Evolutionary conservation across 2,113 vertebrate species (phyloP).

Genomic region (Triplophysa rosa): DNA sequence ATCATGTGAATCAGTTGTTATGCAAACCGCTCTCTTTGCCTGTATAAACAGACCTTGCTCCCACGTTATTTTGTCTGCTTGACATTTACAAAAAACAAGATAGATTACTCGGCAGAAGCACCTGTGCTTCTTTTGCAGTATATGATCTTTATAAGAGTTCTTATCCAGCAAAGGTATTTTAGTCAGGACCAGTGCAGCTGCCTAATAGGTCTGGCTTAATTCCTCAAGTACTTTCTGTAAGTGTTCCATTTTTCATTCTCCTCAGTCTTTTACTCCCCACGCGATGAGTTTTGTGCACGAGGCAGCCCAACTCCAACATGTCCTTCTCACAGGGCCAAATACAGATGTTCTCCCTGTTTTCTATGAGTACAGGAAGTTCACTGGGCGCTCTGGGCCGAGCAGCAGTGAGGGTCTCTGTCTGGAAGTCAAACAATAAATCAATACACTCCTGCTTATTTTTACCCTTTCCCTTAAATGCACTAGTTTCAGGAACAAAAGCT

Average conservation of each 20-base stretch:
- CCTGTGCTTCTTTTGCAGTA: background rate
- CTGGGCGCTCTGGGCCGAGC: slow-evolving; percentile 6
- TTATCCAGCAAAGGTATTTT: background rate
- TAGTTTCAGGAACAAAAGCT: slow-evolving; percentile 9
- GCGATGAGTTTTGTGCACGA: background rate
- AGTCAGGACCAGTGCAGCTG: background rate
- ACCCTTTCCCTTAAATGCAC: slow-evolving; percentile 10
- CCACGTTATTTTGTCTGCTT: slow-evolving; percentile 8
- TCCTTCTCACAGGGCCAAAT: slow-evolving; percentile 21
- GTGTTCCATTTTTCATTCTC: background rate
- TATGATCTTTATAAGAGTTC: background rate
- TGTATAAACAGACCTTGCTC: background rate
- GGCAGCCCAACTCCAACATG: slow-evolving; percentile 12
- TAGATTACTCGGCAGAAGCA: background rate
- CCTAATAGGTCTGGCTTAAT: background rate
- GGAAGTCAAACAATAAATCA: slow-evolving; percentile 16
- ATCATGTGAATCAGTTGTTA: background rate
- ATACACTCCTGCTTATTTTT: background rate
- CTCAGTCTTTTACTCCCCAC: background rate
- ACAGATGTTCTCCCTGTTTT: slow-evolving; percentile 22
- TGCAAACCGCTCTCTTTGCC: background rate
- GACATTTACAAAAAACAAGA: slow-evolving; percentile 6
- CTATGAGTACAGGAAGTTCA: slow-evolving; percentile 5
- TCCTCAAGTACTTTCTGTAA: background rate
- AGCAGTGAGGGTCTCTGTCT: slow-evolving; percentile 6